phyloP scores from a whole-genome alignment of 2,888 invertebrate species.

The Cantharis flavilabris region DNA sequence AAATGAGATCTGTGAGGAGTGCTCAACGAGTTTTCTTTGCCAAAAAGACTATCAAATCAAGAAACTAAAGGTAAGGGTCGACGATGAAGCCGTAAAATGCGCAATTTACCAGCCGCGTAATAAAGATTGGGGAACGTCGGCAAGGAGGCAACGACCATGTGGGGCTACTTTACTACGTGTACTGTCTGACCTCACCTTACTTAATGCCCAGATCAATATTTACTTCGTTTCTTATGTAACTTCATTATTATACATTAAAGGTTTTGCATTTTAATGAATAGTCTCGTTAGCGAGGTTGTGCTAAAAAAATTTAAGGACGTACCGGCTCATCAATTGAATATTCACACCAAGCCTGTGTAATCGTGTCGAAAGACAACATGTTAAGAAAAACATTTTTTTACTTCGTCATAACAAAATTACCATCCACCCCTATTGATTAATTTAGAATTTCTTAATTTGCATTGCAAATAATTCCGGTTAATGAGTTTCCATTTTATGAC shows the following conservation, averaged over 20 bases:
- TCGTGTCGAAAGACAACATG: background rate
- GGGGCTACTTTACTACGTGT: constrained; percentile 28
- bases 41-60: constrained; percentile 16
- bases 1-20: constrained; percentile 7
- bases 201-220: constrained; percentile 28
- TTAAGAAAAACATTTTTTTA: background rate
- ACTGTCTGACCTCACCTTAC: constrained; percentile 26
- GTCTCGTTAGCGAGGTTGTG: background rate
- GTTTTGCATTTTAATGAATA: constrained; percentile 9
- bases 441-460: background rate
- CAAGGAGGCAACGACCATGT: constrained; percentile 37
- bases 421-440: background rate
- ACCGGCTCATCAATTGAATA: background rate
- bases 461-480: background rate
- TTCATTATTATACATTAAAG: constrained; percentile 16
- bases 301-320: background rate
- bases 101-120: constrained; percentile 48
- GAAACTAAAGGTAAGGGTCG: constrained; percentile 36
- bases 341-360: background rate
- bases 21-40: constrained; percentile 8
- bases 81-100: constrained; percentile 47
- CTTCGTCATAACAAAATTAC: background rate
- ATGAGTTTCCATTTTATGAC: background rate
- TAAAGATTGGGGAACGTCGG: constrained; percentile 44
- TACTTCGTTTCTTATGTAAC: constrained; percentile 21